These are phyloP conservation scores for Xerus rutilus DNA, from an alignment of 2,797 vertebrate genomes.

Conservation along the genomic window DNA sequence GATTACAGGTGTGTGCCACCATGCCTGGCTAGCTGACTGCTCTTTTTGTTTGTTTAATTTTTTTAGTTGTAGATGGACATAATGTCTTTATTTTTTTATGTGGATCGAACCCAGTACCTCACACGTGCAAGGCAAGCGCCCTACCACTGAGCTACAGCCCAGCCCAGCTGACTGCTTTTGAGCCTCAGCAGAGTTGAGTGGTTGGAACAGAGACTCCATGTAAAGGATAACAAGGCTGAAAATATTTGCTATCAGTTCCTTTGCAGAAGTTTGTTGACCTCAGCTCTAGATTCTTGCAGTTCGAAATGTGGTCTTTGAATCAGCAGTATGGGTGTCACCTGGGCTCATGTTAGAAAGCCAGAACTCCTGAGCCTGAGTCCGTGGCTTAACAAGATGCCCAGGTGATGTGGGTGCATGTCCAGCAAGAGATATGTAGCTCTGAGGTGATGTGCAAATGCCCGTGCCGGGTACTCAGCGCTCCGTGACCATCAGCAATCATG, in stretches of 20 bases:
- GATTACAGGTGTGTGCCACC: too few relatives aligned
- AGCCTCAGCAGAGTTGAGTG: accelerated
- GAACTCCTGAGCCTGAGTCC: neutral
- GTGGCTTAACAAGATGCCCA: neutral
- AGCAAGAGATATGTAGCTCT: neutral
- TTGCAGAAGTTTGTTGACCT: accelerated
- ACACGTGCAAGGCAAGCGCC: too few relatives aligned
- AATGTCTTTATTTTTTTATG: too few relatives aligned
- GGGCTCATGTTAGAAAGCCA: neutral
- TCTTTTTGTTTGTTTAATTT: neutral
- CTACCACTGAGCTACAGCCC: too few relatives aligned
- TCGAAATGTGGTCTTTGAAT: neutral
- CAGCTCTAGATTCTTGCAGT: neutral
- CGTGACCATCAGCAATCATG: accelerated
- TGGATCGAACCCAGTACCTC: too few relatives aligned
- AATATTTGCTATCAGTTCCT: neutral
- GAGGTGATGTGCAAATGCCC: accelerated
- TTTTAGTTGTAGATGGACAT: too few relatives aligned
- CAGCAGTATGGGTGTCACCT: neutral
- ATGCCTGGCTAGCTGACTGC: neutral
- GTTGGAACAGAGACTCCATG: accelerated
- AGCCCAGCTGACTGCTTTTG: neutral
- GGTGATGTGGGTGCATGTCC: neutral
- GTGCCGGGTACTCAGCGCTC: neutral
- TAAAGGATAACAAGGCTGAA: neutral